phyloP scores from a whole-genome alignment of 2,888 invertebrate species.

The Dascillus cervinus region DNA sequence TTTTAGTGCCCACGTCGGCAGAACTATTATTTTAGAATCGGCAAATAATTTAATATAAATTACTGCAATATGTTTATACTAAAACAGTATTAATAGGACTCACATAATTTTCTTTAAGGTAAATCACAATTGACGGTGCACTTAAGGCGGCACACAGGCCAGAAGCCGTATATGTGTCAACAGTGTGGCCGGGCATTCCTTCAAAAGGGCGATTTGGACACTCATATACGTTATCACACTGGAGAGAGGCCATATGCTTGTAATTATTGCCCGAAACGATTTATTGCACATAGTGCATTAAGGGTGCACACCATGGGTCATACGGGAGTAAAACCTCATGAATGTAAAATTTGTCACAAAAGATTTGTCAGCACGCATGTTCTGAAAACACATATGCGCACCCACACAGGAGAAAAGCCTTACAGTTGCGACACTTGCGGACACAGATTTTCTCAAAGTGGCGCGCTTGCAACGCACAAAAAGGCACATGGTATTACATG shows the following conservation, averaged over 20 bases:
- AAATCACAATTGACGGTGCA: conserved; percentile 13
- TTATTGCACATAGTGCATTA: conserved; percentile 13
- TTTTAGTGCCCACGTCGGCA: no score
- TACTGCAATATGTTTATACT: no score
- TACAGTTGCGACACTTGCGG: conserved; percentile 15
- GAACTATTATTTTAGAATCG: no score
- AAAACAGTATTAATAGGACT: no score
- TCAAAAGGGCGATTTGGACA: conserved; percentile 13
- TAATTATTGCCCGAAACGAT: conserved; percentile 12
- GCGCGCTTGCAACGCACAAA: conserved; percentile 8
- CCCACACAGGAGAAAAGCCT: conserved; percentile 17
- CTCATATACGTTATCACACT: conserved; percentile 14
- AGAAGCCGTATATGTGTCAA: conserved; percentile 12
- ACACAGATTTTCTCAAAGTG: conserved; percentile 10
- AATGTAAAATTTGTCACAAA: conserved; percentile 11
- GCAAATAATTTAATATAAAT: no score
- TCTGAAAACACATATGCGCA: conserved; percentile 19
- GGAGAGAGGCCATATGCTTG: conserved; percentile 13
- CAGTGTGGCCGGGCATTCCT: conserved; percentile 12
- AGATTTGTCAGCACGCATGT: conserved; percentile 13
- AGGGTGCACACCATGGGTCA: conserved; percentile 13
- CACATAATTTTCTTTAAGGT: no score
- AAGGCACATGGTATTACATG: conserved; percentile 7
- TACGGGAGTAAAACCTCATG: conserved; percentile 12
- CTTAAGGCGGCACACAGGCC: conserved; percentile 10